Conservation (phyloP, 2,888 invertebrate species). For the Drosophila putrida region DNA sequence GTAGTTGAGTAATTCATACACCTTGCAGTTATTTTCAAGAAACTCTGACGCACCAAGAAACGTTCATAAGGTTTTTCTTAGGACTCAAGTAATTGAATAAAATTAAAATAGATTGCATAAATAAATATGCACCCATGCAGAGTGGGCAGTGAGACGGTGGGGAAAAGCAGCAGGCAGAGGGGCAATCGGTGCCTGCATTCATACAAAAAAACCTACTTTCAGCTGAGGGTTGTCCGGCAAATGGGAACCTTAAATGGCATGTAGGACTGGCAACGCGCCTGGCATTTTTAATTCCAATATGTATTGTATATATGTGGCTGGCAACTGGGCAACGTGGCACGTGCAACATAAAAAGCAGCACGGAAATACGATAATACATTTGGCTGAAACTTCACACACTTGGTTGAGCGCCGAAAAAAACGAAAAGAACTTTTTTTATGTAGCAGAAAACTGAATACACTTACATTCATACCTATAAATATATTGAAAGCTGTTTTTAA, state of each 20-base stretch:
- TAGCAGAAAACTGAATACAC: not conserved
- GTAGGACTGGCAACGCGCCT: slow-evolving; percentile 65
- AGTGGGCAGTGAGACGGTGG: not conserved
- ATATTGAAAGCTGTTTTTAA: not conserved
- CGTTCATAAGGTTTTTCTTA: slow-evolving; percentile 13
- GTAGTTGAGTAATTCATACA: slow-evolving; percentile 4
- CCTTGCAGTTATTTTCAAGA: slow-evolving; percentile 2
- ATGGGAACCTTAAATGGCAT: slow-evolving; percentile 58
- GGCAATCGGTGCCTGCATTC: slow-evolving; percentile 5
- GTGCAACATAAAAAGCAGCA: slow-evolving; percentile 56
- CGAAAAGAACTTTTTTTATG: not conserved
- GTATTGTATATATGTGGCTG: slow-evolving; percentile 3
- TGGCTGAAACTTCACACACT: slow-evolving; percentile 47
- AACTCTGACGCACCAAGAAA: not conserved
- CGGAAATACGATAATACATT: slow-evolving; percentile 57
- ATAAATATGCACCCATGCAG: slow-evolving; percentile 51
- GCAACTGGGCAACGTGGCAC: slow-evolving; percentile 41
- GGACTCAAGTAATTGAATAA: slow-evolving; percentile 44
- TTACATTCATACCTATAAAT: not conserved
- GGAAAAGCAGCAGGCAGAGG: not conserved
- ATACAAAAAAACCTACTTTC: slow-evolving; percentile 18
- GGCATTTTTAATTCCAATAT: slow-evolving; percentile 75
- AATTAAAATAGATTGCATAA: slow-evolving; percentile 50
- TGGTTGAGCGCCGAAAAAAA: slow-evolving; percentile 30
- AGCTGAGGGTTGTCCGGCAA: slow-evolving; percentile 10